Evolutionary conservation across 2,888 invertebrate genomes (phyloP), one percentile per base, ranked within the genome.

Genomic region (Melinopterus prodromus): DNA sequence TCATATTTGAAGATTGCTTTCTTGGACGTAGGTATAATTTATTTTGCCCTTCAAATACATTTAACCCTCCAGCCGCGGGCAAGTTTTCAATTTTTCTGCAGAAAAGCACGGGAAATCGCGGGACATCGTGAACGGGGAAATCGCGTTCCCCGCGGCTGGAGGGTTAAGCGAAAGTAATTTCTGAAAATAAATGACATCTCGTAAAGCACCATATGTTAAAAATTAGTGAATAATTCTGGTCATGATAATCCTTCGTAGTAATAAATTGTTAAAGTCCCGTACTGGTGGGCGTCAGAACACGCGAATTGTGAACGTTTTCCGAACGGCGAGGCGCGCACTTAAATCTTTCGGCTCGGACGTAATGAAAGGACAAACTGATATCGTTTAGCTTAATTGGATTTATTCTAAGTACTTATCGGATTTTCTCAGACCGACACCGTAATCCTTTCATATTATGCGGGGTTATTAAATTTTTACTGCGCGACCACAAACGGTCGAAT

Each of bases 321-420:
- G 7, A 9, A 53, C 53, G 26, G 26, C 26, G 53, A 53, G 5
- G 1, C 53, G 1, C 53, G 53, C 53, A 53, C 12, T 53, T 53
- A 53, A 53, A 53, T 1, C 53, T 53, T 53, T 53, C 53, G 53
- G 53, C 12, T 53, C 53, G 53, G 53, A 12, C 53, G 53, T 72
- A 72, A n/a, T 72, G 72, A 6, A n/a, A 36, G 72, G 72, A 72
- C 72, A 72, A 36, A 36, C 36, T 16, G 72, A 72, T 36, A 36
- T 72, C 72, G 72, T 72, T 72, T 72, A 72, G 72, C 36, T 72
- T 72, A 72, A 72, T 72, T 72, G 72, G 72, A 72, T 72, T 72
- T 72, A 16, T 5, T 6, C 26, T 72, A 26, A 16, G 72, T 16
- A 53, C 53, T 53, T 53, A 53, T 53, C n/a, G 72, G 36, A 72